Percentiles rank a stretch among this genome's conserved stretches.
phyloP scores from a whole-genome alignment of 2,888 invertebrate species.

The Lithosia quadra region DNA sequence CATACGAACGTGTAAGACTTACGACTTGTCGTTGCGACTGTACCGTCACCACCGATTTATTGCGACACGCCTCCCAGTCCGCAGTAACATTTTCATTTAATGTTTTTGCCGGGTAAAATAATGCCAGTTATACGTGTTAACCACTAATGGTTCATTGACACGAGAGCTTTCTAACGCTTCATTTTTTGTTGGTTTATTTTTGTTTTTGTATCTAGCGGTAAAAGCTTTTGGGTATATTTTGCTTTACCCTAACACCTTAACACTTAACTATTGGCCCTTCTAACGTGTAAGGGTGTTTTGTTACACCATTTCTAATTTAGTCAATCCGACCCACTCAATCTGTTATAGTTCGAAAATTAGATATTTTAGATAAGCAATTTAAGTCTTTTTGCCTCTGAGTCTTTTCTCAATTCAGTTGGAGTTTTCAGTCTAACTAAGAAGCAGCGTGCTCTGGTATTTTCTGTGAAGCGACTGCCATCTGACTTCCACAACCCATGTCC shows the following conservation, averaged over 20 bases:
- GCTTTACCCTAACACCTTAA: not conserved
- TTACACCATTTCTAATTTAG: not conserved
- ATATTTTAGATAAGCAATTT: too few relatives aligned
- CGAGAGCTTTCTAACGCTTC: constrained; percentile 50
- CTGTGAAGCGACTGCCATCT: too few relatives aligned
- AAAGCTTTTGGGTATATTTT: constrained; percentile 13
- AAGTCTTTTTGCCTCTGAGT: too few relatives aligned
- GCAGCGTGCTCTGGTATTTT: too few relatives aligned
- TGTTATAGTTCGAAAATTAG: not conserved
- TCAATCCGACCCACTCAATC: not conserved
- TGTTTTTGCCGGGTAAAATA: constrained; percentile 71
- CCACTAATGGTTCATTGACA: constrained; percentile 77
- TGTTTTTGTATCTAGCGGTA: constrained; percentile 37
- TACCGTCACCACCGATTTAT: constrained; percentile 62
- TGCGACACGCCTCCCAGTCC: constrained; percentile 62
- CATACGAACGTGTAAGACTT: constrained; percentile 36
- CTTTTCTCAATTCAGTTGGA: too few relatives aligned
- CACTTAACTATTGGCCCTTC: not conserved
- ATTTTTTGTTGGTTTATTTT: constrained; percentile 43
- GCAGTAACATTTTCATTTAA: constrained; percentile 76
- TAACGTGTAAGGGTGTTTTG: not conserved
- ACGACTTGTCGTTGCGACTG: constrained; percentile 48
- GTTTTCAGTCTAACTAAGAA: too few relatives aligned
- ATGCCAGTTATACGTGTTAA: constrained; percentile 71
- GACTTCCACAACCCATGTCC: too few relatives aligned